Evolutionary conservation across 2,113 vertebrate genomes (phyloP).

Genomic region (Lagopus leucura): DNA sequence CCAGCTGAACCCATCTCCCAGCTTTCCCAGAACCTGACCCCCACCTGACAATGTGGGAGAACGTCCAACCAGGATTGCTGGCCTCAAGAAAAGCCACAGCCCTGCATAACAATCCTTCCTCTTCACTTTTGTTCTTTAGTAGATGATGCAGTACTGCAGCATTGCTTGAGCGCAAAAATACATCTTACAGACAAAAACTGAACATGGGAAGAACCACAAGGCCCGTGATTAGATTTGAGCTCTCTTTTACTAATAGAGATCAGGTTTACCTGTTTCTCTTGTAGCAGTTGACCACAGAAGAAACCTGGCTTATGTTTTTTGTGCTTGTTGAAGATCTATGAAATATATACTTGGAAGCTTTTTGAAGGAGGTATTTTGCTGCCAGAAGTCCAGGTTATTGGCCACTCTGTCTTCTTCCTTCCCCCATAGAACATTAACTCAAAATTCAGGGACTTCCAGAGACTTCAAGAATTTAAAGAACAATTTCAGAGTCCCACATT

Average conservation of each 20-base stretch:
- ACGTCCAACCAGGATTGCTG: fast-evolving
- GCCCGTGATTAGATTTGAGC: background rate
- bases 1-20: background rate
- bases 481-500: background rate
- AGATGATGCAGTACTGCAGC: background rate
- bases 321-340: background rate
- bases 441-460: background rate
- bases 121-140: background rate
- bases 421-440: background rate
- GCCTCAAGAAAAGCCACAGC: background rate
- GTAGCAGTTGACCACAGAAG: background rate
- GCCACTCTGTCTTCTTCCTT: background rate
- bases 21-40: background rate
- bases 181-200: background rate
- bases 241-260: background rate
- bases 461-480: background rate
- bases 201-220: background rate
- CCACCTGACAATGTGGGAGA: background rate
- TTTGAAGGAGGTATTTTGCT: background rate
- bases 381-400: background rate
- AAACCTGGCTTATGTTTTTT: background rate
- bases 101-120: background rate
- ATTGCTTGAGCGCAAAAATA: background rate
- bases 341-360: background rate
- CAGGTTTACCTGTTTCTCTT: background rate